phyloP scores from a whole-genome alignment of 1,140 invertebrate species.

The Halesus radiatus region DNA sequence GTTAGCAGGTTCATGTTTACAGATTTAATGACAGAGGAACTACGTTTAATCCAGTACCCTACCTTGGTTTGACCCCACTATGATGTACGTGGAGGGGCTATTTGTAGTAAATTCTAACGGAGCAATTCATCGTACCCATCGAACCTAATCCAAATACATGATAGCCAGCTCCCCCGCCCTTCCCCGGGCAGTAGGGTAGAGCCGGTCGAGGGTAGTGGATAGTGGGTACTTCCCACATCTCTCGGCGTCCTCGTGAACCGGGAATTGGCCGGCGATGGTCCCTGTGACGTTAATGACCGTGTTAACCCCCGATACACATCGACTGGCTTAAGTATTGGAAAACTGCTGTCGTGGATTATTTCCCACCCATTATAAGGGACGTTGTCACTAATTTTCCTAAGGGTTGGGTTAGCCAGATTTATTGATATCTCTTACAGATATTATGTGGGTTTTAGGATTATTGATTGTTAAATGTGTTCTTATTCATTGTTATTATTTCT shows the following conservation, averaged over 20 bases:
- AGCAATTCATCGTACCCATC: background rate
- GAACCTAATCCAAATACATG: constrained; percentile 35
- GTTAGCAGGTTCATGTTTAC: too few species aligned
- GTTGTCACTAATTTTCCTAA: background rate
- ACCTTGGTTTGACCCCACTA: too few species aligned
- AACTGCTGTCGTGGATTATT: constrained; percentile 40
- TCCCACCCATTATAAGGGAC: background rate
- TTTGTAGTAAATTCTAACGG: constrained; percentile 9
- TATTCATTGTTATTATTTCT: too few species aligned
- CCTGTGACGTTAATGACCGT: constrained; percentile 43
- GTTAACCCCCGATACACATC: constrained; percentile 38
- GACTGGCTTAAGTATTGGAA: constrained; percentile 30
- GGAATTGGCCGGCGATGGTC: constrained; percentile 4
- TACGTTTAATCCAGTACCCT: background rate
- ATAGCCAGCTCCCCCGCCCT: background rate
- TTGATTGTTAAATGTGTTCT: too few species aligned
- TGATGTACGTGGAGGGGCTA: background rate
- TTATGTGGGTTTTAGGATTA: too few species aligned
- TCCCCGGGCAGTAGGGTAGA: too few species aligned
- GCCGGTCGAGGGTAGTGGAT: too few species aligned
- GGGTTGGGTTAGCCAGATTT: too few species aligned
- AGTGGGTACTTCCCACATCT: constrained; percentile 29
- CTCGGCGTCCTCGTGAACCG: background rate
- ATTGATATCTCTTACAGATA: too few species aligned
- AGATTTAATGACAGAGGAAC: background rate